phyloP scores from a whole-genome alignment of 2,888 invertebrate species.

The Mayetiola destructor region DNA sequence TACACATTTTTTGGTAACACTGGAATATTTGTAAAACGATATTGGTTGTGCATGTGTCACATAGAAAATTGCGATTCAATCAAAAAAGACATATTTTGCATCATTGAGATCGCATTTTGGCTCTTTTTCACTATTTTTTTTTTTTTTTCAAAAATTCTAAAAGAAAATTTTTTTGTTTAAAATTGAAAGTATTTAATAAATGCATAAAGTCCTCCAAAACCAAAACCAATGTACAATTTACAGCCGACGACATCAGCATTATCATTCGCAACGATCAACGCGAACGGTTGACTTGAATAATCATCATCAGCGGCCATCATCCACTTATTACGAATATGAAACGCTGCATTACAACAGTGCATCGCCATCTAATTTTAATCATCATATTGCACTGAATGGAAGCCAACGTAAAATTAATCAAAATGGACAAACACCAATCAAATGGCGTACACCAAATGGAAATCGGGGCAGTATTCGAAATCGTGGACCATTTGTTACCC shows the following conservation, averaged over 20 bases:
- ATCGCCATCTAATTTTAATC: conserved; percentile 13
- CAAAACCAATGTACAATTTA: conserved; percentile 19
- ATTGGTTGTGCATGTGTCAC: not conserved
- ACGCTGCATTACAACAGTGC: conserved; percentile 39
- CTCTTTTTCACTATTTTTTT: no score
- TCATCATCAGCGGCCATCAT: conserved; percentile 51
- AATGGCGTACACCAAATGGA: conserved; percentile 28
- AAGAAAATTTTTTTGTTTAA: no score
- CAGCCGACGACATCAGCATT: conserved; percentile 52
- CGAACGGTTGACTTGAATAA: conserved; percentile 40
- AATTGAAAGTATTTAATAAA: no score
- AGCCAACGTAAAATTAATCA: conserved; percentile 18
- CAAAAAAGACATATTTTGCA: conserved; percentile 3
- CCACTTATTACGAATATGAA: conserved; percentile 76
- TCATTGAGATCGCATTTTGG: no score
- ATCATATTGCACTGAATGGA: conserved; percentile 4
- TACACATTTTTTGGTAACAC: no score
- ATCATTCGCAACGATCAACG: conserved; percentile 45
- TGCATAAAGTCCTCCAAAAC: conserved; percentile 4
- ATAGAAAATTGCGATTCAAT: conserved; percentile 8
- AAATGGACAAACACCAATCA: conserved; percentile 18
- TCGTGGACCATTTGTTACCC: conserved; percentile 46
- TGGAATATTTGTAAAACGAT: no score
- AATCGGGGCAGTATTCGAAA: conserved; percentile 32
- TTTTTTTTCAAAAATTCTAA: no score